phyloP scores from a whole-genome alignment of 2,113 vertebrate genomes.

The Merops nubicus region DNA sequence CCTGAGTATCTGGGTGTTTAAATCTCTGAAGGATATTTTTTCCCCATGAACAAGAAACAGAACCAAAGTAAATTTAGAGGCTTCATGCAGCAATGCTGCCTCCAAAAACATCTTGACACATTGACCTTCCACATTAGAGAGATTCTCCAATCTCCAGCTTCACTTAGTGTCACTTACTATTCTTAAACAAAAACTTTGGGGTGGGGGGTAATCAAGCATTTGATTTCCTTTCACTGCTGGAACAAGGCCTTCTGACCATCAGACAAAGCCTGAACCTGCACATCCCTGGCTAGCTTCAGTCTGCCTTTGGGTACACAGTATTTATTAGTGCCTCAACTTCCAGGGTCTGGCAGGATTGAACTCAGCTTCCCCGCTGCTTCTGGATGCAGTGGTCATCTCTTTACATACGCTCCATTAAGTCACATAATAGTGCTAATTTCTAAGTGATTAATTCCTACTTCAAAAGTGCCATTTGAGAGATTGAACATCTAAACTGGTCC shows the following conservation, averaged over 20 bases:
- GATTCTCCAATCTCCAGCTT: not conserved
- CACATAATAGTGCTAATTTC: not conserved
- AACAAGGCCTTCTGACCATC: not conserved
- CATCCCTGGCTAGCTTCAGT: not conserved
- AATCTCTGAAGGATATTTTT: not conserved
- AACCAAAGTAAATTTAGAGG: not conserved
- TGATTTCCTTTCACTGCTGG: not conserved
- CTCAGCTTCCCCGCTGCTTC: not conserved
- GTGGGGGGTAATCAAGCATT: too few relatives aligned
- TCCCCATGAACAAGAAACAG: not conserved
- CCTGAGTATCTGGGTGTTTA: not conserved
- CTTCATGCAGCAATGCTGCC: not conserved
- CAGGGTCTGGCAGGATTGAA: not conserved
- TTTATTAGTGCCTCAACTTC: not conserved
- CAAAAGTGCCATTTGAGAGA: not conserved
- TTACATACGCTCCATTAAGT: accelerated
- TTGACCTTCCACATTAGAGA: not conserved
- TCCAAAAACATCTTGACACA: accelerated
- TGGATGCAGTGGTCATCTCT: not conserved
- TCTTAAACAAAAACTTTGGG: not conserved
- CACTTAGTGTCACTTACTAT: not conserved
- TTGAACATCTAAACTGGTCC: not conserved
- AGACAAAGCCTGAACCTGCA: not conserved
- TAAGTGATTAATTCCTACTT: not conserved
- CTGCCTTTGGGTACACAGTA: not conserved